Evolutionary conservation across 1,140 invertebrate species (phyloP).

Genomic region (Drosophila repletoides): DNA sequence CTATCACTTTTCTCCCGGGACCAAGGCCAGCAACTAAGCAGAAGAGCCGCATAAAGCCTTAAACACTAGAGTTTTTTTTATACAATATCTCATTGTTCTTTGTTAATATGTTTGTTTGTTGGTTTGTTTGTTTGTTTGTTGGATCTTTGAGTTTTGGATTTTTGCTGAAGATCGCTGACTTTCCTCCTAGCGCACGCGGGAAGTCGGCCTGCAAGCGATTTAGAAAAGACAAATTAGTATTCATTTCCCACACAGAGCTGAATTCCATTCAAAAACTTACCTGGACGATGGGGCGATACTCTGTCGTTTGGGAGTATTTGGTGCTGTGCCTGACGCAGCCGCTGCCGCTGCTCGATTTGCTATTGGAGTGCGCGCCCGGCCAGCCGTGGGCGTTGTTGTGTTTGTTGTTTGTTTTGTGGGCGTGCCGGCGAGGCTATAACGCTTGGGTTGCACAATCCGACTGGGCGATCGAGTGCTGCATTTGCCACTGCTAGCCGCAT

Average conservation of each 20-base stretch:
- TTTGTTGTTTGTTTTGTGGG: constrained; percentile 21
- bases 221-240: background rate
- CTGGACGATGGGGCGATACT: constrained; percentile 64
- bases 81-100: constrained; percentile 73
- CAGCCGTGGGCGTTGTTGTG: constrained; percentile 24
- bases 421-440: constrained; percentile 67
- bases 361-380: constrained; percentile 73
- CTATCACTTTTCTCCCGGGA: constrained; percentile 60
- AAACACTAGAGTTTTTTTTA: constrained; percentile 56
- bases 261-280: constrained; percentile 38
- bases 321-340: constrained; percentile 53
- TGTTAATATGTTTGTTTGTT: constrained; percentile 59
- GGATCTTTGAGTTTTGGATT: constrained; percentile 36
- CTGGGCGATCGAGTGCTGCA: constrained; percentile 74
- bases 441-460: constrained; percentile 78
- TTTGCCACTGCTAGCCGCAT: constrained; percentile 46
- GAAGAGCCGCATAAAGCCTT: constrained; percentile 63
- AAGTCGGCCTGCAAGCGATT: constrained; percentile 58
- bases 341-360: constrained; percentile 45
- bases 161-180: constrained; percentile 46
- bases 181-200: constrained; percentile 57
- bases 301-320: constrained; percentile 74
- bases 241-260: background rate
- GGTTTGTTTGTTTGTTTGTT: constrained; percentile 13
- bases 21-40: constrained; percentile 54